These are phyloP conservation scores for Aphaenogaster ashmeadi DNA, from an alignment of 1,140 invertebrate genomes.

Conservation along the genomic window DNA sequence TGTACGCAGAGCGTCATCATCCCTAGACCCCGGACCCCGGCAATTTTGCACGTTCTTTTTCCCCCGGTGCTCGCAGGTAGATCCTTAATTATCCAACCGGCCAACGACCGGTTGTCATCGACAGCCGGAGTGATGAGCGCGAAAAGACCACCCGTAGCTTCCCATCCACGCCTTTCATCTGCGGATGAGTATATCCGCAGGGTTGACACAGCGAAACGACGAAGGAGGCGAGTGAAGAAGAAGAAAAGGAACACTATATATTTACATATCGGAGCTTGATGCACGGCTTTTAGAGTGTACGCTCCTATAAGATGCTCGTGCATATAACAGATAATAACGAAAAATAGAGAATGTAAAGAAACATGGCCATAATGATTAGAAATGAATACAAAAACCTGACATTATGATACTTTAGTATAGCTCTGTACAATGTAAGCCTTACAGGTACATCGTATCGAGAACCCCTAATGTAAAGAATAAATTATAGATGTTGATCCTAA, in stretches of 20 bases:
- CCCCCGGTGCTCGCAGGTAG: conserved; percentile 37
- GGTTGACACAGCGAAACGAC: conserved; percentile 45
- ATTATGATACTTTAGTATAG: neutral
- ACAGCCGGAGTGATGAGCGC: conserved; percentile 67
- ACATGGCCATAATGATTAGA: neutral
- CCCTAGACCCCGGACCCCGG: conserved; percentile 36
- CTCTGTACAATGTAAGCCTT: neutral
- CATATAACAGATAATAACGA: conserved; percentile 29
- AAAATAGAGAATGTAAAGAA: neutral
- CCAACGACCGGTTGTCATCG: conserved; percentile 76
- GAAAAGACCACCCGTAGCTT: conserved; percentile 70
- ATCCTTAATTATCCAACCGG: conserved; percentile 67
- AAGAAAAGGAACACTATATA: conserved; percentile 3
- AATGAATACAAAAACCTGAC: neutral
- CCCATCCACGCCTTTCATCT: conserved; percentile 21
- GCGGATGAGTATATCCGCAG: conserved; percentile 27
- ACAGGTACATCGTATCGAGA: neutral
- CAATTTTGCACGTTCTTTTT: conserved; percentile 55
- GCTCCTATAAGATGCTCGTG: neutral
- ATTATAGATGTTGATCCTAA: conserved; percentile 28
- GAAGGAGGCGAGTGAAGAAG: no score
- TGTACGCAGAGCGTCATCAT: conserved; percentile 28
- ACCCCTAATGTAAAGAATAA: conserved; percentile 9
- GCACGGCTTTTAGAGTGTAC: neutral
- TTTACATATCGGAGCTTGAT: neutral